Evolutionary conservation across 2,888 invertebrate genomes (phyloP).

Genomic region (Nebria brevicollis): DNA sequence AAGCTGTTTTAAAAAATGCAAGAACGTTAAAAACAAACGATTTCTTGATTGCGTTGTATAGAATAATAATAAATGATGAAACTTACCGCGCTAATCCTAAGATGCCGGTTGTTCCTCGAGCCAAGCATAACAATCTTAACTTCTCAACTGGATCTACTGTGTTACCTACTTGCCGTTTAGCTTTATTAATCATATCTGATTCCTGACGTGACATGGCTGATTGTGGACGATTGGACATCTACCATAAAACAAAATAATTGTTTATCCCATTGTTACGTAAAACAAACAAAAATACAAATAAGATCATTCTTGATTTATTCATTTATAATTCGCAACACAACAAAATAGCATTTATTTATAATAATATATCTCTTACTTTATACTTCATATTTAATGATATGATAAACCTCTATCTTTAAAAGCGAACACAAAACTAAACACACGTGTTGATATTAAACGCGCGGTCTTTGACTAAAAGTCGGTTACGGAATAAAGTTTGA

Average conservation of each 20-base stretch:
- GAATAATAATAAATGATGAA: background rate
- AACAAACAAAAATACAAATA: background rate
- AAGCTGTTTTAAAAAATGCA: too few relatives aligned
- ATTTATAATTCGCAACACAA: background rate
- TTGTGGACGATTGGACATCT: constrained; percentile 67
- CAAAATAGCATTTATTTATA: background rate
- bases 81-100: constrained; percentile 83
- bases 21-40: background rate
- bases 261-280: background rate
- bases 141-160: constrained; percentile 85
- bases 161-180: constrained; percentile 67
- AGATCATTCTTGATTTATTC: background rate
- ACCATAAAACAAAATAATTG: background rate
- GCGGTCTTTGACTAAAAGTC: background rate
- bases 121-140: constrained; percentile 82
- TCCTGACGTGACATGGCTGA: constrained; percentile 82
- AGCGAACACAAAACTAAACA: background rate
- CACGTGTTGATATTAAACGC: background rate
- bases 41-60: too few relatives aligned
- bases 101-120: constrained; percentile 88
- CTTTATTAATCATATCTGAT: constrained; percentile 80
- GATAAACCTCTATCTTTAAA: background rate
- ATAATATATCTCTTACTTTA: background rate
- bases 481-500: background rate
- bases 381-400: background rate